Base-by-base conservation (phyloP, 2,797 vertebrate genomes). In the Pteronotus mesoamericanus region DNA sequence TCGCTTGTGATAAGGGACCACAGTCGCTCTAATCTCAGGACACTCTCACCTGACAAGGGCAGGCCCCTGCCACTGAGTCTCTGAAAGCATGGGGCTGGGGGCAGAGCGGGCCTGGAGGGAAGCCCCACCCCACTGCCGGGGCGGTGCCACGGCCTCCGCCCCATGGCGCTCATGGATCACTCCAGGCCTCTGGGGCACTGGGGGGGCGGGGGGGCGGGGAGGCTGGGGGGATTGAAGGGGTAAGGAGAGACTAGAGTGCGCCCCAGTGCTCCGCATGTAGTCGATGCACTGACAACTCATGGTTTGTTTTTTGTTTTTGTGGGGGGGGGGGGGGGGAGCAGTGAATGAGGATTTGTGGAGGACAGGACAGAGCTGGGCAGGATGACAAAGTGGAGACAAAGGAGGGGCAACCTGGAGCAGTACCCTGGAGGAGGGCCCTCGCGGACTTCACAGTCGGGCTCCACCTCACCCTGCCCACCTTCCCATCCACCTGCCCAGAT, bases 191-290 rank as follows among this genome's bases (percentile, higher is more conserved):
- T 7, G 34, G 39, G 72, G 57, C 39, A 26, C 11, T 5, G 14
- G 22, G n/a, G n/a, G n/a, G n/a, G n/a, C n/a, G 24, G 44, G 68
- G 46, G 14, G 61, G 5, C 5, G 15, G 0, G 32, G 44, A 6
- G 24, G 18, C 57, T 29, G n/a, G 32, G 0, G 24, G 64, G 42
- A 37, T 8, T 22, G 18, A 77, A 34, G 59, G 57, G 1, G 1
- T 0, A 0, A 16, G n/a, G 22, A 0, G n/a, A 4, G 46, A 12
- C 4, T 1, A 5, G 39, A 14, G 44, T 5, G 15, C n/a, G n/a
- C n/a, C n/a, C 72, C 4, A 5, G n/a, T 0, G 44, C 74, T 72
- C n/a, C 15, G 29, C 68, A 2, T 0, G 18, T 0, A 11, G 57
- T 3, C 51, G 34, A 32, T 44, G 19, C 0, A 0, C 51, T 24